Evolutionary conservation across 2,113 vertebrate genomes (phyloP).

Genomic region (Mohoua ochrocephala): DNA sequence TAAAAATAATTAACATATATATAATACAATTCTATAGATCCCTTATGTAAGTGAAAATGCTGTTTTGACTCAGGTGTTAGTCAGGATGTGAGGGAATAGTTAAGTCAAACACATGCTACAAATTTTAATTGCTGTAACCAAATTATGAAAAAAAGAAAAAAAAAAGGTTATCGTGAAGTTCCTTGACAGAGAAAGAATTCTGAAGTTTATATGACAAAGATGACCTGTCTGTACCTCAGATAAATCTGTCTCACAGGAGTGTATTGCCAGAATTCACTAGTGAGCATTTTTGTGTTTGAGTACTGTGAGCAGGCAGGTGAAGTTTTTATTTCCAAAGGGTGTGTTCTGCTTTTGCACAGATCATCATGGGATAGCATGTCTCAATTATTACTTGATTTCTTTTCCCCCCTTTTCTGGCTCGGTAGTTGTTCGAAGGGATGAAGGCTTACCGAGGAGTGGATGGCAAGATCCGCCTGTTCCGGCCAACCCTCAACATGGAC

Average conservation of each 20-base stretch:
- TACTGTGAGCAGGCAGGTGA: not conserved
- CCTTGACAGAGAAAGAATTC: not conserved
- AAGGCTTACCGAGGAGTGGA: constrained; percentile 87
- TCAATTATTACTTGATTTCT: not conserved
- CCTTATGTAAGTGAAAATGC: not conserved
- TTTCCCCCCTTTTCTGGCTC: not conserved
- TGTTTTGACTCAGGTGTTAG: not conserved
- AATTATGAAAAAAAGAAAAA: not conserved
- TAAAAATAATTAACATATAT: not conserved
- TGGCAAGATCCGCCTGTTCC: constrained; percentile 82
- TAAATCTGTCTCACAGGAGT: not conserved
- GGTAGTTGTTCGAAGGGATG: constrained; percentile 88
- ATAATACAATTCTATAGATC: not conserved
- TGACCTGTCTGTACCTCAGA: not conserved
- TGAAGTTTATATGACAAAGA: not conserved
- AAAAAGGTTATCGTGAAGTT: not conserved
- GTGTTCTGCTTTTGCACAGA: not conserved
- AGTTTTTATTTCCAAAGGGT: not conserved
- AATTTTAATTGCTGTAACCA: constrained; percentile 34
- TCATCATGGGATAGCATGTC: not conserved
- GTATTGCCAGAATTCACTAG: not conserved
- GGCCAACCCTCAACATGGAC: constrained; percentile 85
- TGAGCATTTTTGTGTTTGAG: not conserved
- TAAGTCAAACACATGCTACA: constrained; percentile 14
- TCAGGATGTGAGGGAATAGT: not conserved